Percentiles rank a stretch among this genome's conserved stretches.
Conservation (phyloP, 2,113 vertebrate species). For the Cyrtonyx montezumae region DNA sequence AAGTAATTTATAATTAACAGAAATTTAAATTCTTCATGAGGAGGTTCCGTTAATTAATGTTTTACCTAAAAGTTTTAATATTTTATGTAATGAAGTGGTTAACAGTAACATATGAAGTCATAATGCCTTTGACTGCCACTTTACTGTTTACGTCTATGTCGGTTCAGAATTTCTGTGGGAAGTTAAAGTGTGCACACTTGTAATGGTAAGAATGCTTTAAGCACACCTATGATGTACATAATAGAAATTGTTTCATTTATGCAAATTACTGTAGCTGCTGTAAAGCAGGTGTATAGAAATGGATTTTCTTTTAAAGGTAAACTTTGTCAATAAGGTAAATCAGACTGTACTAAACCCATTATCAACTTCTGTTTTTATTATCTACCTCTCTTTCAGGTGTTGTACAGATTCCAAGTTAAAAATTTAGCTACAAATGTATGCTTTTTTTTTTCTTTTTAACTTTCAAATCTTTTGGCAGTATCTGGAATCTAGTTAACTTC, state of each 20-base stretch:
- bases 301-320: background rate
- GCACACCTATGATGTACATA: background rate
- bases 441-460: background rate
- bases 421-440: background rate
- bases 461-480: background rate
- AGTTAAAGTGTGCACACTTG: background rate
- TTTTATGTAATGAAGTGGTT: background rate
- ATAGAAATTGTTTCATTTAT: background rate
- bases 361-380: background rate
- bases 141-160: background rate
- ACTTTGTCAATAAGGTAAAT: background rate
- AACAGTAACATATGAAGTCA: background rate
- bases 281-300: background rate
- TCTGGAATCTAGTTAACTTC: background rate
- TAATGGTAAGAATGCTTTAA: background rate
- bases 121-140: background rate
- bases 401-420: background rate
- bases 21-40: background rate
- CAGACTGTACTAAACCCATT: background rate
- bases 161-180: conserved; percentile 49
- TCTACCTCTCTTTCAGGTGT: background rate
- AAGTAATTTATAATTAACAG: background rate
- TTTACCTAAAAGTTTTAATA: background rate
- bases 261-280: background rate
- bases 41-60: background rate